These are phyloP conservation scores for Alitta virens DNA, from an alignment of 2,888 invertebrate species.

Conservation along the genomic window DNA sequence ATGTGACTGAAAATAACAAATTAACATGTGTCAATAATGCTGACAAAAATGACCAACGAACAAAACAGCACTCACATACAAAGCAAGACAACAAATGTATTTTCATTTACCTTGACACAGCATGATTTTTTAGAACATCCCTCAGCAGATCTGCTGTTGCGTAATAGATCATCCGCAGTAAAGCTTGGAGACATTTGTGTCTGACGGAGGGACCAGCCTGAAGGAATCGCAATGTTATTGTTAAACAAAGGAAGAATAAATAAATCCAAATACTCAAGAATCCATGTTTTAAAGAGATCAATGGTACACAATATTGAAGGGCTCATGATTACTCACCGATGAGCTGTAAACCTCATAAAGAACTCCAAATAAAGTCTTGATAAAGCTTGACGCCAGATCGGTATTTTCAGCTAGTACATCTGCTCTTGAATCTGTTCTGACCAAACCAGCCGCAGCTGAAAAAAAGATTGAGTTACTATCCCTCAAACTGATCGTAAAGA, in stretches of 20 bases:
- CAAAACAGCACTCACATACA: too few species aligned
- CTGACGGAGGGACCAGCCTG: conserved; percentile 93
- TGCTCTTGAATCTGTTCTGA: conserved; percentile 65
- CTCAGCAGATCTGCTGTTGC: conserved; percentile 82
- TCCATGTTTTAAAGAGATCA: too few species aligned
- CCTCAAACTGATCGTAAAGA: too few species aligned
- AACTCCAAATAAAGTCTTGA: conserved; percentile 84
- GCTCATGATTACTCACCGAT: conserved; percentile 62
- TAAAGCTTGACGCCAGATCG: conserved; percentile 66
- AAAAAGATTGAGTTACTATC: not conserved
- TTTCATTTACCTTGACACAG: conserved; percentile 54
- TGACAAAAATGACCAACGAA: too few species aligned
- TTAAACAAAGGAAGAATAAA: not conserved
- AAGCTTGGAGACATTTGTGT: conserved; percentile 92
- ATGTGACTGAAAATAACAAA: conserved; percentile 74
- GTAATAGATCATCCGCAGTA: conserved; percentile 94
- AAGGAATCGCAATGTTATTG: conserved; percentile 9
- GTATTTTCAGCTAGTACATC: conserved; percentile 71
- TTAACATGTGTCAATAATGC: not conserved
- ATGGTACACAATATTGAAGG: too few species aligned
- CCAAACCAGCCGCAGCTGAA: conserved; percentile 4
- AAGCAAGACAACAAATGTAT: too few species aligned
- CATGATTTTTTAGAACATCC: conserved; percentile 59
- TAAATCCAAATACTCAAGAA: too few species aligned
- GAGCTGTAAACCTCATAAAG: conserved; percentile 98